Base-by-base conservation (phyloP, 2,797 vertebrate genomes). In the Etheostoma nigrum region DNA sequence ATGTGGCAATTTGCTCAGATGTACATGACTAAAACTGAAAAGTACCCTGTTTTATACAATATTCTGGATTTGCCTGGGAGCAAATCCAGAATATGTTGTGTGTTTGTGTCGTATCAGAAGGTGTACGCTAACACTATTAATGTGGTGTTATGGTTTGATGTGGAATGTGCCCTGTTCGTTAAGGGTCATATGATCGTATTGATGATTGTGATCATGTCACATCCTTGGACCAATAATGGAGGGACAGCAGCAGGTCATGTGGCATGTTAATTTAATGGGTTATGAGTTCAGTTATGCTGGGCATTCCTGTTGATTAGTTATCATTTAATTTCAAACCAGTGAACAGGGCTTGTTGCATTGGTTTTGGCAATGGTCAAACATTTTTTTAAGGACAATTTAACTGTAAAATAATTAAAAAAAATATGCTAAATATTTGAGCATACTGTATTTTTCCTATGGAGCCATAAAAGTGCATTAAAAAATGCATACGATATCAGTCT, bases 131-230 rank as follows among this genome's bases (percentile, higher is more conserved):
- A 49, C 15, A 2, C 14, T 1, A 14, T 52, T 42, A 27, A 18
- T 40, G 33, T 49, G 19, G 21, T 30, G 13, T 55, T n/a, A 40
- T 49, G 47, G 27, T 47, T 42, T 68, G 23, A 74, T 76, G 57
- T 66, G 69, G 51, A 70, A 71, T 71, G 62, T 60, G 11, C 15
- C 30, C 47, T 27, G 1, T 21, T 74, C 21, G 45, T 65, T 18
- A 61, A 48, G 16, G 40, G 74, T 79, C 79, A 83, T 52, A 63
- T 86, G 74, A 84, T 63, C 63, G 5, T 27, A 6, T 36, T 61
- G 42, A 63, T 52, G 6, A 47, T 49, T 12, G 52, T 58, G 23
- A 54, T 61, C 51, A 44, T 64, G 49, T 64, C 42, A 58, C 53
- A 72, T 76, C 33, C 49, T 44, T 14, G 14, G 33, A 23, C 23